These are phyloP conservation scores for Lycophotia porphyrea DNA, from an alignment of 2,888 invertebrate species.

Conservation along the genomic window DNA sequence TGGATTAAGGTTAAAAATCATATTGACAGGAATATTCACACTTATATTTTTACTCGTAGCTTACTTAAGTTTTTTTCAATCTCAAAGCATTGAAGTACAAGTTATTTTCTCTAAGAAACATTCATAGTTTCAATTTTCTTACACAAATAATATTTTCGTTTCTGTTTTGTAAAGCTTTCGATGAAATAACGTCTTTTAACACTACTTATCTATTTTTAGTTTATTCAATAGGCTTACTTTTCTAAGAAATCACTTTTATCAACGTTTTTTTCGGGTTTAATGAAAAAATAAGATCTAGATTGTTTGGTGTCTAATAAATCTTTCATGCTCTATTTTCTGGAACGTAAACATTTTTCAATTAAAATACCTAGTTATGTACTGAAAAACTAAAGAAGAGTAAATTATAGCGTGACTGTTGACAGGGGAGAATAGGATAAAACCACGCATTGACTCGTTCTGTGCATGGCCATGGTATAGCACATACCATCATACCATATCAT, in stretches of 20 bases:
- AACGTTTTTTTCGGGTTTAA: neutral
- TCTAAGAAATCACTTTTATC: constrained; percentile 1
- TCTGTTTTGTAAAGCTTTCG: neutral
- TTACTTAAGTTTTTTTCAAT: too few relatives aligned
- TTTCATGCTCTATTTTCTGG: neutral
- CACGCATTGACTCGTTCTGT: neutral
- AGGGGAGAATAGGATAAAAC: neutral
- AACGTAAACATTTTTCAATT: neutral
- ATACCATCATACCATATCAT: too few relatives aligned
- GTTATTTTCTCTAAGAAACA: too few relatives aligned
- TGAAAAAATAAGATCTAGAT: too few relatives aligned
- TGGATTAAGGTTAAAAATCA: too few relatives aligned
- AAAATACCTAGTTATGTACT: neutral
- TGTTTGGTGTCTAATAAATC: neutral
- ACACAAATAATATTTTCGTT: neutral
- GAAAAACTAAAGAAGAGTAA: neutral
- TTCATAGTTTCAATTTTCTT: neutral
- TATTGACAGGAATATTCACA: too few relatives aligned
- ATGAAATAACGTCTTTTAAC: constrained; percentile 11
- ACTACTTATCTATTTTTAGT: neutral
- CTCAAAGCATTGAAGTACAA: too few relatives aligned
- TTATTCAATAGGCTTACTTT: constrained; percentile 5
- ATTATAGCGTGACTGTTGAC: neutral
- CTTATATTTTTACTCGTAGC: too few relatives aligned
- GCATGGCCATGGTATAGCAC: neutral